phyloP scores from a whole-genome alignment of 1,140 invertebrate genomes.

The Aphelinus atriplicis region DNA sequence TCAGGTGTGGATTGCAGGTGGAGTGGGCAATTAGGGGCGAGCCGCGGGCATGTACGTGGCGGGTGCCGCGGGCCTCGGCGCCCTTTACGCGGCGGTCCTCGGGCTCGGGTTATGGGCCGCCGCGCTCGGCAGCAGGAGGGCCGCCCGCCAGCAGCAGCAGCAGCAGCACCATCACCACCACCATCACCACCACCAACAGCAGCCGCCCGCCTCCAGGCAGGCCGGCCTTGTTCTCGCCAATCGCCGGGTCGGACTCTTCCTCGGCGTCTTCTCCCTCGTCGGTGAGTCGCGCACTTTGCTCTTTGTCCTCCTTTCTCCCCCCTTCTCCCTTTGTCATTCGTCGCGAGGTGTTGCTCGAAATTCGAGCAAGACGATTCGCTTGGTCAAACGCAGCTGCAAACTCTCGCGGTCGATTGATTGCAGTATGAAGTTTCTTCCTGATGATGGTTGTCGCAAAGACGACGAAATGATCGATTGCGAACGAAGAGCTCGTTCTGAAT shows the following conservation, averaged over 20 bases:
- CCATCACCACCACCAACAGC: background rate
- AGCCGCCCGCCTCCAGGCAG: slow-evolving; percentile 66
- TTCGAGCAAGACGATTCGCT: too few relatives aligned
- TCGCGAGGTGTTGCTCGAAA: too few relatives aligned
- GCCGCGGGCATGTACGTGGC: slow-evolving; percentile 68
- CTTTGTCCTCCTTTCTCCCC: too few relatives aligned
- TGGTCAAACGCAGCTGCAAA: too few relatives aligned
- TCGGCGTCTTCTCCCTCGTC: slow-evolving; percentile 83
- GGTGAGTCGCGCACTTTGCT: slow-evolving; percentile 63
- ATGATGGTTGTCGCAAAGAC: too few relatives aligned
- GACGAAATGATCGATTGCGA: too few relatives aligned
- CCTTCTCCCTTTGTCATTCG: too few relatives aligned
- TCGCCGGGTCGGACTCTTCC: slow-evolving; percentile 78
- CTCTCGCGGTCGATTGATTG: too few relatives aligned
- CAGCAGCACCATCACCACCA: too few relatives aligned
- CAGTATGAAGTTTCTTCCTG: too few relatives aligned
- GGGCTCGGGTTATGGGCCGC: slow-evolving; percentile 81
- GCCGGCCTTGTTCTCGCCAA: slow-evolving; percentile 74
- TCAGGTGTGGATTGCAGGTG: background rate
- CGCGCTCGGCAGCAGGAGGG: slow-evolving; percentile 68
- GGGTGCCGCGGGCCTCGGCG: slow-evolving; percentile 74
- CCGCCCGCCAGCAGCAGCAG: slow-evolving; percentile 58
- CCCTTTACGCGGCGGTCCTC: slow-evolving; percentile 78
- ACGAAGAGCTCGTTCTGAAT: too few relatives aligned
- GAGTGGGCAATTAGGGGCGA: slow-evolving; percentile 2